Evolutionary conservation across 2,888 invertebrate genomes (phyloP).

Genomic region (Lochmaea crataegi): DNA sequence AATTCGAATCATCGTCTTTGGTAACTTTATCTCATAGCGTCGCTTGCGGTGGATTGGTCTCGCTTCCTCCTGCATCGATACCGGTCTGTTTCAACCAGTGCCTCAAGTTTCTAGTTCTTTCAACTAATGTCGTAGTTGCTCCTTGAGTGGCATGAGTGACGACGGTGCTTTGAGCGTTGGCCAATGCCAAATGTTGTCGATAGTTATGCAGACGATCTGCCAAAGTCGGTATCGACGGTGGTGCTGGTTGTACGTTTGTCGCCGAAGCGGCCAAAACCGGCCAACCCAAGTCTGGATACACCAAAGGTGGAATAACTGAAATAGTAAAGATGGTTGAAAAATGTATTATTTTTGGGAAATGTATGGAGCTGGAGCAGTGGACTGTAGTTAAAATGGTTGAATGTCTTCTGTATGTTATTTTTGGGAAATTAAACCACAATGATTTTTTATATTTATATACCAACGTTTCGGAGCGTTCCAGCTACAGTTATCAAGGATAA

Average conservation of each 20-base stretch:
- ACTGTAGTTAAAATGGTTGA: too few species aligned
- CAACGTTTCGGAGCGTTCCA: too few species aligned
- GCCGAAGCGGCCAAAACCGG: constrained; percentile 62
- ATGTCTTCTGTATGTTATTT: too few species aligned
- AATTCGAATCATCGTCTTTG: not conserved
- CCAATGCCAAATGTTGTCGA: constrained; percentile 68
- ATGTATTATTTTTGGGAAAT: not conserved
- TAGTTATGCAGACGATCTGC: constrained; percentile 70
- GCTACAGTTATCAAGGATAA: too few species aligned
- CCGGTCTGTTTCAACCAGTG: constrained; percentile 74
- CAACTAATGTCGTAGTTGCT: constrained; percentile 73
- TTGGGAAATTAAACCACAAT: too few species aligned
- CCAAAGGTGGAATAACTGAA: constrained; percentile 64
- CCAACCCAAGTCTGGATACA: constrained; percentile 71
- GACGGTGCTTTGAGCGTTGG: constrained; percentile 65
- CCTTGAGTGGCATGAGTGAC: constrained; percentile 67
- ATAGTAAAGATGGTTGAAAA: constrained; percentile 14
- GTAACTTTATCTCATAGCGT: constrained; percentile 27
- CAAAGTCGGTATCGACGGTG: constrained; percentile 65
- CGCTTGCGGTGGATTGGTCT: constrained; percentile 52
- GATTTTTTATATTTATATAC: too few species aligned
- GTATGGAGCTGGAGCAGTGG: too few species aligned
- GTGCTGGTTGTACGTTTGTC: constrained; percentile 54
- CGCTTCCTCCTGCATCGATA: constrained; percentile 54
- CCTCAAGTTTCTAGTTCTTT: constrained; percentile 73